phyloP scores from a whole-genome alignment of 1,140 invertebrate genomes.

The Caerostris extrusa region DNA sequence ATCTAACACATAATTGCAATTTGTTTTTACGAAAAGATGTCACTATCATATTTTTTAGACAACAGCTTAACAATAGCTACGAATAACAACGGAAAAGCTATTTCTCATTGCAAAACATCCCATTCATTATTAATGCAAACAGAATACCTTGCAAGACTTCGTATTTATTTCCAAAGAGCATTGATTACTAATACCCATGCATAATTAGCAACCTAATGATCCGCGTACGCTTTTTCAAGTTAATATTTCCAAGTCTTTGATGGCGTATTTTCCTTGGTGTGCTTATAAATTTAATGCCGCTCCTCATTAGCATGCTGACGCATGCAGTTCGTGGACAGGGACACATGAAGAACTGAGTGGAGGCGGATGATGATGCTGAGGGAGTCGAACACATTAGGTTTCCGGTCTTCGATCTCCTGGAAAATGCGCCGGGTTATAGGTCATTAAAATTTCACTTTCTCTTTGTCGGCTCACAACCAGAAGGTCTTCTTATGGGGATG shows the following conservation, averaged over 20 bases:
- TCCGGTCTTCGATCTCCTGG: background rate
- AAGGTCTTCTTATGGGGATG: background rate
- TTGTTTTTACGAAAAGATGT: background rate
- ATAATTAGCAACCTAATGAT: slow-evolving; percentile 1
- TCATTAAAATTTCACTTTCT: slow-evolving; percentile 57
- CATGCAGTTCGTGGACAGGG: background rate
- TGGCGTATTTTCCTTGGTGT: background rate
- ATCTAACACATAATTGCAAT: no score
- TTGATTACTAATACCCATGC: slow-evolving; percentile 6
- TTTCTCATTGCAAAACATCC: background rate
- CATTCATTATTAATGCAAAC: background rate
- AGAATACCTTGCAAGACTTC: background rate
- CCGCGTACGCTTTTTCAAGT: background rate
- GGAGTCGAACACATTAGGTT: slow-evolving; percentile 6
- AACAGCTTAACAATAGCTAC: no score
- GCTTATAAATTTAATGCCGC: background rate
- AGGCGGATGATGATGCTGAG: background rate
- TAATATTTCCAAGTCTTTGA: background rate
- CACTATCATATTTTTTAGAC: background rate
- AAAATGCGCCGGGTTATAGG: slow-evolving; percentile 42
- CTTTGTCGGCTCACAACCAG: background rate
- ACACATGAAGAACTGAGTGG: background rate
- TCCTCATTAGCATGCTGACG: background rate
- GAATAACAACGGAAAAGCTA: background rate
- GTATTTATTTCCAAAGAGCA: background rate